These are phyloP conservation scores for Ursus arctos DNA, from an alignment of 2,113 vertebrate genomes.

Conservation along the genomic window DNA sequence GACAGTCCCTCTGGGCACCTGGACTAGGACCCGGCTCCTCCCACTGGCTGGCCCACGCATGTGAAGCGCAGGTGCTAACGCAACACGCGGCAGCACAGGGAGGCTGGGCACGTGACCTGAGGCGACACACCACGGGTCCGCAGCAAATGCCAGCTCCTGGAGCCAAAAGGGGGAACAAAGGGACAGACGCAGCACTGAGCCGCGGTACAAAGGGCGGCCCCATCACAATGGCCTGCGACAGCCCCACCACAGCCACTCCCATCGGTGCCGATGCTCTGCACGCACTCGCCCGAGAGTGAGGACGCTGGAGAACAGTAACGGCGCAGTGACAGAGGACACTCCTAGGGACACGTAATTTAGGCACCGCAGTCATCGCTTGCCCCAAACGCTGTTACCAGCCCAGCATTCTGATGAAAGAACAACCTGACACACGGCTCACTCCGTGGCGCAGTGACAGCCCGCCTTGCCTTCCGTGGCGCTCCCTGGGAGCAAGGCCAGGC, in stretches of 20 bases:
- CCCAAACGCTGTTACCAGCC: background rate
- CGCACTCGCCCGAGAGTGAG: background rate
- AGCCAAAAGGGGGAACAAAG: background rate
- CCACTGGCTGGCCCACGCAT: background rate
- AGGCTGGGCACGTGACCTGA: background rate
- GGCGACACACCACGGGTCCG: background rate
- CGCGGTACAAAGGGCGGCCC: background rate
- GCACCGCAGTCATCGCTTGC: background rate
- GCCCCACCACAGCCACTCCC: background rate
- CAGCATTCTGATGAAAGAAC: background rate
- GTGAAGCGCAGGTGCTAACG: accelerated
- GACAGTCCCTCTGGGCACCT: background rate
- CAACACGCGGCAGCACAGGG: background rate
- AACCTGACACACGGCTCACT: background rate
- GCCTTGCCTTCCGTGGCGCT: background rate
- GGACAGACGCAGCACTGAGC: background rate
- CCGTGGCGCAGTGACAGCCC: accelerated
- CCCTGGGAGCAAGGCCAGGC: background rate
- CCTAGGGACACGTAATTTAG: accelerated
- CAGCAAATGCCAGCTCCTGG: background rate
- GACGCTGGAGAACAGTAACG: no score
- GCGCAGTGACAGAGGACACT: no score
- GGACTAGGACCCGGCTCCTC: background rate
- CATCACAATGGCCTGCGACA: background rate
- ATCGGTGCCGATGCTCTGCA: background rate